Evolutionary conservation across 53 echinoderm and acorn worm species (phyloP).

Genomic region (Henricia sp.): DNA sequence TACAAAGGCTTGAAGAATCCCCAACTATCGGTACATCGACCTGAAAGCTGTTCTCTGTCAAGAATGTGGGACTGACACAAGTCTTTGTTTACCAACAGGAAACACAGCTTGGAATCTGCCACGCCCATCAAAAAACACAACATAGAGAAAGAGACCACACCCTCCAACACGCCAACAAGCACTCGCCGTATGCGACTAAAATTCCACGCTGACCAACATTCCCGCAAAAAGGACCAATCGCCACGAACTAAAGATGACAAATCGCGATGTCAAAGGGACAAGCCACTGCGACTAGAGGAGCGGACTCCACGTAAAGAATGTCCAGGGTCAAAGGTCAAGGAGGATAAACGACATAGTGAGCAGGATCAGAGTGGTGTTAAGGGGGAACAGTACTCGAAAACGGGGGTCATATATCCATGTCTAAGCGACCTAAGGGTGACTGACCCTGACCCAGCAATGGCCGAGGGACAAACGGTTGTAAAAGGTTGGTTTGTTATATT

Average conservation of each 20-base stretch:
- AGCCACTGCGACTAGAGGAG: conserved; percentile 20
- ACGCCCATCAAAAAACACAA: conserved; percentile 42
- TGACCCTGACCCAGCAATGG: conserved; percentile 67
- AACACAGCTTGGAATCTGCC: conserved; percentile 12
- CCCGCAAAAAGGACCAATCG: neutral
- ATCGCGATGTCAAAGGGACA: neutral
- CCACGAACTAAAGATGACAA: neutral
- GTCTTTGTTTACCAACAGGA: neutral
- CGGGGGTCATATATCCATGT: conserved; percentile 87
- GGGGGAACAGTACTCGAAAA: conserved; percentile 79
- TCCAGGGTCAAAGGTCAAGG: conserved; percentile 57
- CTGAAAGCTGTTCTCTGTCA: neutral
- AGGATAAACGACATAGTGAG: conserved; percentile 54
- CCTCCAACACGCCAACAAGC: conserved; percentile 34
- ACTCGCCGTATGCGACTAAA: conserved; percentile 15
- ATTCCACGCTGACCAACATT: conserved; percentile 30
- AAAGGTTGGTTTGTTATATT: conserved; percentile 48
- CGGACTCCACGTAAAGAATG: conserved; percentile 21
- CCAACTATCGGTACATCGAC: too few species aligned
- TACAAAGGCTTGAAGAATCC: too few species aligned
- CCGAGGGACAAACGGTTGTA: conserved; percentile 64
- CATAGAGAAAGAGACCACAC: conserved; percentile 19
- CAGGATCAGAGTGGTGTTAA: conserved; percentile 57
- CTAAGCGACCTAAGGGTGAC: conserved; percentile 86
- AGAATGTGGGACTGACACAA: neutral